Evolutionary conservation across 2,888 invertebrate genomes (phyloP).

Genomic region (Parnassius mnemosyne): DNA sequence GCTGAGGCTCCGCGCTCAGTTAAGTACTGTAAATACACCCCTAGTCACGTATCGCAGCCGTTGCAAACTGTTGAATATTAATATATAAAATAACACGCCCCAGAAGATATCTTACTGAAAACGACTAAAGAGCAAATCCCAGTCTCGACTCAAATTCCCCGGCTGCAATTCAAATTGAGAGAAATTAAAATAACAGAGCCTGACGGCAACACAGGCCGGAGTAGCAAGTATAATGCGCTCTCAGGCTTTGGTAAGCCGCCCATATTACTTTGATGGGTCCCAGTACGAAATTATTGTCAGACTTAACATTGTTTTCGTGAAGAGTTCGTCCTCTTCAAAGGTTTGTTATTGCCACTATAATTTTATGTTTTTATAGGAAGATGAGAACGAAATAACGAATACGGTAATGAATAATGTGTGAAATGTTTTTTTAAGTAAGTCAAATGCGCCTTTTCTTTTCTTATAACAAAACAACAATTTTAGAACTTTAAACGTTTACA

Average conservation of each 20-base stretch:
- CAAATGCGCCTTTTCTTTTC: too few relatives aligned
- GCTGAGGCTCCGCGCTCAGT: slow-evolving; percentile 57
- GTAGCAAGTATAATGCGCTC: slow-evolving; percentile 29
- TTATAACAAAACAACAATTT: too few relatives aligned
- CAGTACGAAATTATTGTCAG: slow-evolving; percentile 3
- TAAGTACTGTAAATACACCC: slow-evolving; percentile 75
- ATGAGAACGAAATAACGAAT: slow-evolving; percentile 1
- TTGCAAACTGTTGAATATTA: slow-evolving; percentile 76
- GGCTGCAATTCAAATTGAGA: slow-evolving; percentile 32
- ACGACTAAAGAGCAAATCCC: slow-evolving; percentile 45
- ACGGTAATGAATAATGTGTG: background rate
- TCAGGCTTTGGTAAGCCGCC: slow-evolving; percentile 22
- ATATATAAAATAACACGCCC: slow-evolving; percentile 63
- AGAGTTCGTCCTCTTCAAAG: background rate
- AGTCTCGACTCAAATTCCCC: slow-evolving; percentile 30
- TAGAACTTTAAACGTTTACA: too few relatives aligned
- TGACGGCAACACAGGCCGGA: slow-evolving; percentile 10
- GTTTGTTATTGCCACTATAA: background rate
- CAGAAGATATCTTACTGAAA: slow-evolving; percentile 53
- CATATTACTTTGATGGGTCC: slow-evolving; percentile 19
- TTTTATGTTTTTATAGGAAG: background rate
- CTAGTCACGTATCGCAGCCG: slow-evolving; percentile 66
- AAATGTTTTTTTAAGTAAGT: background rate
- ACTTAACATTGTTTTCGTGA: slow-evolving; percentile 4
- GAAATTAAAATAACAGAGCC: slow-evolving; percentile 36